Percentiles rank a stretch among this genome's conserved stretches.
Conservation (phyloP, 2,113 vertebrate species). For the Etheostoma spectabile region DNA sequence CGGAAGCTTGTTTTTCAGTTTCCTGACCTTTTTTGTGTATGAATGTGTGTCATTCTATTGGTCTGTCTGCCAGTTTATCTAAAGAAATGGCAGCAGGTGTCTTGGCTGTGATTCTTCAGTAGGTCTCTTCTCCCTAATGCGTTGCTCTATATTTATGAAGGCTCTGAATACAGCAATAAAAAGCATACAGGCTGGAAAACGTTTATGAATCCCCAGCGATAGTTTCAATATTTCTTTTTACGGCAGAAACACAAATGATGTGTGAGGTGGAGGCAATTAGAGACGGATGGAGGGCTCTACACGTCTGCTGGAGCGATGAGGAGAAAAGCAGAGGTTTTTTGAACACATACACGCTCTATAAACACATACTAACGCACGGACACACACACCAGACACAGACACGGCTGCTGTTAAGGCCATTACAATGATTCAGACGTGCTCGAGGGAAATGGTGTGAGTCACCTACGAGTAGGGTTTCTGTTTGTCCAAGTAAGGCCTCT, state of each 20-base stretch:
- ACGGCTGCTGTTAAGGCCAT: slow-evolving; percentile 65
- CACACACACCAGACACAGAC: slow-evolving; percentile 54
- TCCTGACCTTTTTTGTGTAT: neutral
- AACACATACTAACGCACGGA: slow-evolving; percentile 43
- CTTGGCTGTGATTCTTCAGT: slow-evolving; percentile 42
- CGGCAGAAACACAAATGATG: slow-evolving; percentile 72
- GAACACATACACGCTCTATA: slow-evolving; percentile 3
- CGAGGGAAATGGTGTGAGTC: slow-evolving; percentile 65
- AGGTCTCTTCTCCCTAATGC: slow-evolving; percentile 55
- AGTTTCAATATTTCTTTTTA: slow-evolving; percentile 71
- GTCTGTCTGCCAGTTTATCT: slow-evolving; percentile 36
- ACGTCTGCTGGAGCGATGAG: slow-evolving; percentile 66
- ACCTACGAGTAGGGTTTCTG: slow-evolving; percentile 51
- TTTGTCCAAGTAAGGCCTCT: slow-evolving; percentile 39
- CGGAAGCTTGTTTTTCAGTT: slow-evolving; percentile 4
- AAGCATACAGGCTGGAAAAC: slow-evolving; percentile 77
- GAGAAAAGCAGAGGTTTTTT: slow-evolving; percentile 48
- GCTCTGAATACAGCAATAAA: slow-evolving; percentile 81
- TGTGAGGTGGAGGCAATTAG: slow-evolving; percentile 77
- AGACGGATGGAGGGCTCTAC: slow-evolving; percentile 56
- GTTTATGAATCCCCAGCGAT: slow-evolving; percentile 78
- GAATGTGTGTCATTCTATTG: neutral
- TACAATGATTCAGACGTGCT: slow-evolving; percentile 60
- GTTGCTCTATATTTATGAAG: slow-evolving; percentile 79
- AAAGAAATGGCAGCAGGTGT: slow-evolving; percentile 62